Percentiles rank a stretch among this genome's conserved stretches.
These are phyloP conservation scores for Hemiscyllium ocellatum DNA, from an alignment of 2,113 vertebrate species.

Conservation along the genomic window DNA sequence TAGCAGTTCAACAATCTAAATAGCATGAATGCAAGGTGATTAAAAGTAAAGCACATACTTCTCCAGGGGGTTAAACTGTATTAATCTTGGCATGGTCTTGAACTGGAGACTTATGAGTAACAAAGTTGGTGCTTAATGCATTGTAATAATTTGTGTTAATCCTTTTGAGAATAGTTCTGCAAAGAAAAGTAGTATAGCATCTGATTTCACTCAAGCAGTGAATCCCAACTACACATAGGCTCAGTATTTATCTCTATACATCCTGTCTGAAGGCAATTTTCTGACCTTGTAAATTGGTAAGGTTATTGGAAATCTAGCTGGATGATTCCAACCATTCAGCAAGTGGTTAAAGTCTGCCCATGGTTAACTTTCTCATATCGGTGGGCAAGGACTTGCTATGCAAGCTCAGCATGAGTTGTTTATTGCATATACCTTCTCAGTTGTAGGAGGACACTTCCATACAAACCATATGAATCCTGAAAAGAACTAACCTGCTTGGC, in stretches of 20 bases:
- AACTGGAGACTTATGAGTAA: not conserved
- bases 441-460: not conserved
- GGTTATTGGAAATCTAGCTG: not conserved
- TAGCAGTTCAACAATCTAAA: slow-evolving; percentile 6
- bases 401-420: not conserved
- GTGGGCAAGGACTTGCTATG: not conserved
- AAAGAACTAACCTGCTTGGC: no score
- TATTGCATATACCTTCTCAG: not conserved
- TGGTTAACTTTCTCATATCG: not conserved
- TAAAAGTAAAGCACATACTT: not conserved
- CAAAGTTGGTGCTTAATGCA: not conserved
- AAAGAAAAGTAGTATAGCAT: not conserved
- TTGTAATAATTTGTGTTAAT: not conserved
- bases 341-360: not conserved
- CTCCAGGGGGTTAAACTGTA: not conserved
- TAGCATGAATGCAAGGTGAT: not conserved
- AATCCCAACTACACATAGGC: not conserved
- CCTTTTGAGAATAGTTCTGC: not conserved
- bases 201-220: not conserved
- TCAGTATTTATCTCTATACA: not conserved
- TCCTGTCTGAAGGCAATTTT: not conserved
- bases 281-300: no score
- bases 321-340: not conserved
- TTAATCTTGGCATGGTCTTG: not conserved
- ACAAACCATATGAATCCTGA: no score